phyloP scores from a whole-genome alignment of 1,140 invertebrate species.

The Heliconius nattereri region DNA sequence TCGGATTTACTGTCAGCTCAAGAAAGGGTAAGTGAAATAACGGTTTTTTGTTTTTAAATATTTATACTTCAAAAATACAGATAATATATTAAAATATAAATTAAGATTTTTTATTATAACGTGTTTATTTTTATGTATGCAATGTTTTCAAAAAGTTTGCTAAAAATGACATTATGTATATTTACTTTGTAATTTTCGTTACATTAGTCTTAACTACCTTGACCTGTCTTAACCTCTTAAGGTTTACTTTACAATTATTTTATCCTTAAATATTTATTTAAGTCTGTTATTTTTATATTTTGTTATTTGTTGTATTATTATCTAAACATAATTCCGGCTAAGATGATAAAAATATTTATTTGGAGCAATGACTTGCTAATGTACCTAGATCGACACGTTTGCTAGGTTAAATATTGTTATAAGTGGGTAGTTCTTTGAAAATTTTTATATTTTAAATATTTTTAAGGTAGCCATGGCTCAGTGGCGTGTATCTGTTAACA shows the following conservation, averaged over 20 bases:
- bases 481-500: too few relatives aligned
- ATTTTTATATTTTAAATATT: too few relatives aligned
- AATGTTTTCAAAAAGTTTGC: too few relatives aligned
- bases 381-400: background rate
- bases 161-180: too few relatives aligned
- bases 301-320: background rate
- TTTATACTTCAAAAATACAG: background rate
- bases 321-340: background rate
- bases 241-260: background rate
- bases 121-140: background rate
- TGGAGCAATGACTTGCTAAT: background rate
- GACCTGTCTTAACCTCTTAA: too few relatives aligned
- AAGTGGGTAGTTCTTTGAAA: too few relatives aligned
- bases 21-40: slow-evolving; percentile 59
- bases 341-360: slow-evolving; percentile 13
- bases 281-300: background rate
- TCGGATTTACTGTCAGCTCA: slow-evolving; percentile 82
- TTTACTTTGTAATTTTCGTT: too few relatives aligned
- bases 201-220: too few relatives aligned
- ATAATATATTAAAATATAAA: background rate
- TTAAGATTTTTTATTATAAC: background rate
- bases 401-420: background rate
- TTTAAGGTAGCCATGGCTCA: too few relatives aligned
- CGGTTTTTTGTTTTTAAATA: background rate
- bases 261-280: background rate